Conservation (phyloP, 1,140 invertebrate species). For the Nixonia krombeini region DNA sequence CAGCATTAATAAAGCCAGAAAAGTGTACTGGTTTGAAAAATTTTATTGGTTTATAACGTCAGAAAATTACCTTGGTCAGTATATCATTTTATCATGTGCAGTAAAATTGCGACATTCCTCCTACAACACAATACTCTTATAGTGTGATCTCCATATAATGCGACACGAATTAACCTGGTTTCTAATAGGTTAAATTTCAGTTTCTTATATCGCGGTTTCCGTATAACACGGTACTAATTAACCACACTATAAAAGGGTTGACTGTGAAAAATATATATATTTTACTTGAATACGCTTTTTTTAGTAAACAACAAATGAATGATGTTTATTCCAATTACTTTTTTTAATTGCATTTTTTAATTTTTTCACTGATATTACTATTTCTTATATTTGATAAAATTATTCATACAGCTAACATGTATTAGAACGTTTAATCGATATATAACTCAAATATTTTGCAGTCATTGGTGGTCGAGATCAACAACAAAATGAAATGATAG, state of each 20-base stretch:
- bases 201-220: no score
- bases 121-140: no score
- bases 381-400: conserved; percentile 2
- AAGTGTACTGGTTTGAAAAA: conserved; percentile 99
- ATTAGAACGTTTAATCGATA: conserved; percentile 9
- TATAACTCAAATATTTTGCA: conserved; percentile 37
- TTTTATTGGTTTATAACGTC: conserved; percentile 99
- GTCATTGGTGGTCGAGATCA: conserved; percentile 97
- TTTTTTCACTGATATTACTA: neutral
- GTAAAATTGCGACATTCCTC: no score
- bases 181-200: no score
- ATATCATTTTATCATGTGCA: conserved; percentile 1
- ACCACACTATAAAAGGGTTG: no score
- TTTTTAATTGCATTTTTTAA: neutral
- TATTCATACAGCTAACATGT: neutral
- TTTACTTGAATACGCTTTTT: no score
- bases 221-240: no score
- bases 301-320: no score
- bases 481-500: conserved; percentile 98
- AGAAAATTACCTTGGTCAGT: conserved; percentile 91
- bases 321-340: neutral
- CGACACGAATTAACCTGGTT: no score
- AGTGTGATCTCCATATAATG: neutral
- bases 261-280: no score
- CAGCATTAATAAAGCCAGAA: conserved; percentile 93